Conservation (phyloP, 2,113 vertebrate genomes). For the Lamprologus tigripictilis region DNA sequence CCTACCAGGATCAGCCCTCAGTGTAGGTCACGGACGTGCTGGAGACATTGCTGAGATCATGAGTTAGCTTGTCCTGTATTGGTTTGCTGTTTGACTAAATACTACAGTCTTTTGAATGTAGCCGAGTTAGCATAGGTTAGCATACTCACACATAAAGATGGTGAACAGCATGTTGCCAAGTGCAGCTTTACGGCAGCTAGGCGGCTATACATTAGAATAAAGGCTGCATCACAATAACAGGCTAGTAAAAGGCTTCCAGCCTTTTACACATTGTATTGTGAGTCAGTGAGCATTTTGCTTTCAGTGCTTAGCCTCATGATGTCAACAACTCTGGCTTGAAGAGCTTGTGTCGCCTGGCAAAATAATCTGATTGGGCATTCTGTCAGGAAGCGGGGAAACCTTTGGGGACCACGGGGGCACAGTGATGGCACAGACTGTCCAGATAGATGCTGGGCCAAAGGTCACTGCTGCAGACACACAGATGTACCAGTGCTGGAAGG, state of each 20-base stretch:
- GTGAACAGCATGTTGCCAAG: neutral
- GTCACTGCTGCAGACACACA: neutral
- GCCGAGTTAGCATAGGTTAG: neutral
- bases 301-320: neutral
- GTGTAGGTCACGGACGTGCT: fast-evolving
- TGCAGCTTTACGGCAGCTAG: neutral
- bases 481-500: neutral
- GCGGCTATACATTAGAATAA: neutral
- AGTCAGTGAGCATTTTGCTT: neutral
- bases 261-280: neutral
- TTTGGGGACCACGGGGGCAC: neutral
- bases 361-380: neutral
- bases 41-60: neutral
- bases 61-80: neutral
- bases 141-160: neutral
- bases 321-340: neutral
- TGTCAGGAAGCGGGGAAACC: neutral
- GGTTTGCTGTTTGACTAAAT: neutral
- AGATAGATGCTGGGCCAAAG: neutral
- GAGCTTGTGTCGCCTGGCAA: neutral
- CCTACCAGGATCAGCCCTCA: neutral
- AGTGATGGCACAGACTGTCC: neutral
- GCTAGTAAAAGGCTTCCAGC: neutral
- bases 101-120: neutral
- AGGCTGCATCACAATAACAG: neutral